phyloP scores from a whole-genome alignment of 2,113 vertebrate species.

The Rattus rattus region DNA sequence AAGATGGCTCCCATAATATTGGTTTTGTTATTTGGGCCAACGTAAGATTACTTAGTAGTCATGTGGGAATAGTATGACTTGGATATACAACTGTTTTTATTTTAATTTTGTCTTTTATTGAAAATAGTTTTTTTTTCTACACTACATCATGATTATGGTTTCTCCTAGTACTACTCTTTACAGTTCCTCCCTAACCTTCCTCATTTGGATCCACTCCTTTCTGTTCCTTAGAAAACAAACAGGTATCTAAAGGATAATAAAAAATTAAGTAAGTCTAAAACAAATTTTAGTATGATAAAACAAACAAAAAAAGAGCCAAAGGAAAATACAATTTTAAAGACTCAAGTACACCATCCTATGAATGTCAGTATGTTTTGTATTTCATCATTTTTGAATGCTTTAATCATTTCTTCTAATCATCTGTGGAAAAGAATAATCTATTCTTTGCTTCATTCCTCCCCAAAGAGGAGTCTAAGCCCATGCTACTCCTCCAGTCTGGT shows the following conservation, averaged over 20 bases:
- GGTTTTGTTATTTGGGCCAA: not conserved
- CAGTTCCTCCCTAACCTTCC: no score
- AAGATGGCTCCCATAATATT: not conserved
- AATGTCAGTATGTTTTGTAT: not conserved
- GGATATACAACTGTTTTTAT: not conserved
- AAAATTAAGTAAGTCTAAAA: not conserved
- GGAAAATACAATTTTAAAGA: conserved; percentile 6
- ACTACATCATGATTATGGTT: not conserved
- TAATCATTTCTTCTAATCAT: conserved; percentile 38
- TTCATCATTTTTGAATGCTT: conserved; percentile 13
- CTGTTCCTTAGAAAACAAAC: not conserved
- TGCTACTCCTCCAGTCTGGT: not conserved
- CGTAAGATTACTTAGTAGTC: not conserved
- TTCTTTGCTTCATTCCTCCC: conserved; percentile 1
- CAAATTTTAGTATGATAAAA: not conserved
- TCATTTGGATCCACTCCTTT: not conserved
- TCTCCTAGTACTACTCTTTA: not conserved
- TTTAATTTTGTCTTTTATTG: not conserved
- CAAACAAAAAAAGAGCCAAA: not conserved
- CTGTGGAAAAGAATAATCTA: not conserved
- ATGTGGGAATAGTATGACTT: conserved; percentile 17
- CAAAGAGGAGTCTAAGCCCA: not conserved
- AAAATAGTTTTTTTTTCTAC: not conserved
- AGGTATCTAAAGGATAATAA: not conserved
- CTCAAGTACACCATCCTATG: not conserved